Base-by-base conservation (phyloP, 2,888 invertebrate species). In the Oeneis ivallda region DNA sequence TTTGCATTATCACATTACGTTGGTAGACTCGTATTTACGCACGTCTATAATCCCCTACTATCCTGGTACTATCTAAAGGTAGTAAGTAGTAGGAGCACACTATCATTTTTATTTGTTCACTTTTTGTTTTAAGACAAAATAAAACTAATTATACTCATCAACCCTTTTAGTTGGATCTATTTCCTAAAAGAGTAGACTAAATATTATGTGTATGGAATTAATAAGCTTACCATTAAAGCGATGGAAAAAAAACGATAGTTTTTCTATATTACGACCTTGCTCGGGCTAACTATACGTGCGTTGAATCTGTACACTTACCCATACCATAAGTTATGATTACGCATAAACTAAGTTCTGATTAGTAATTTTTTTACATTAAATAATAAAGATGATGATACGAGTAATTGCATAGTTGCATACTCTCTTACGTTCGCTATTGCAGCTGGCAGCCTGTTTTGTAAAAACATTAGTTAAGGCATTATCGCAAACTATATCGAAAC, bases 401-500 rank as follows among this genome's bases (percentile, higher is more conserved):
- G n/a, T n/a, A n/a, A n/a, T n/a, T n/a, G n/a, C n/a, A n/a, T n/a
- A 56, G 56, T 57, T 41, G 57, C 63, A 49, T 45, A 65, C 47
- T 17, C 11, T 43, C 11, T 56, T 60, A 57, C 57, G 59, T 61
- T 58, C 50, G 58, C 66, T 61, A 66, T 61, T 57, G 43, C 66
- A 69, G 52, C 57, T 60, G 64, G 56, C 47, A 34, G 52, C 62
- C 62, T 52, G 62, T 69, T 69, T 69, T 67, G 62, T 52, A 67
- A 67, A 62, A 67, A 64, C 59, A 67, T 62, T 15, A 69, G 47
- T 45, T 61, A 62, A 52, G 62, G 37, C 62, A 56, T 49, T 68
- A 66, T 62, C 67, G 65, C 65, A 65, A 69, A 66, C 63, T 62
- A 58, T 62, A 65, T 64, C 67, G 59, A 59, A 69, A 68, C 69